Percentiles rank a stretch among this genome's conserved stretches.
phyloP scores from a whole-genome alignment of 2,113 vertebrate species.

The Reinhardtius hippoglossoides region DNA sequence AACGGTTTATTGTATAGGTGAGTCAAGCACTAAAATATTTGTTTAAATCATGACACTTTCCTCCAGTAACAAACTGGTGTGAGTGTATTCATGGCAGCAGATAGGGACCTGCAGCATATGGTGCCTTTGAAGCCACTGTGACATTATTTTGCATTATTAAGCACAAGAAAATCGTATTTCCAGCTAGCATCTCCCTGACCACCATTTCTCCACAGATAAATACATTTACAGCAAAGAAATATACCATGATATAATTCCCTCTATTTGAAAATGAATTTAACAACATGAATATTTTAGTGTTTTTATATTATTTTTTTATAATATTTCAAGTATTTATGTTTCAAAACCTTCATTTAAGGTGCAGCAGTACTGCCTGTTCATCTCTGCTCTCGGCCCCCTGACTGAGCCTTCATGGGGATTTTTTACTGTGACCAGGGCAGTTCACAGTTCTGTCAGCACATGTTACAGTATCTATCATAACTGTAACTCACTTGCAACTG shows the following conservation, averaged over 20 bases:
- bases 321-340: not conserved
- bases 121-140: slow-evolving; percentile 34
- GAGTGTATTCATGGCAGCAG: not conserved
- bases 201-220: not conserved
- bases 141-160: slow-evolving; percentile 42
- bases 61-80: too few relatives aligned
- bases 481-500: slow-evolving; percentile 39
- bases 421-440: not conserved
- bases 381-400: not conserved
- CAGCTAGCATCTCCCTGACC: slow-evolving; percentile 11
- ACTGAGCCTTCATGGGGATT: not conserved
- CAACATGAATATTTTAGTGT: too few relatives aligned
- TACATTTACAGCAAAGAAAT: not conserved
- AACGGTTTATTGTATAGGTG: too few relatives aligned
- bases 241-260: not conserved
- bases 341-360: not conserved
- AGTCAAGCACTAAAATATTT: too few relatives aligned
- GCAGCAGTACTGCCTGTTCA: not conserved
- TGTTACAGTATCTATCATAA: slow-evolving; percentile 61
- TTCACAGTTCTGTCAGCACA: slow-evolving; percentile 48
- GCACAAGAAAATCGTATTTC: slow-evolving; percentile 24
- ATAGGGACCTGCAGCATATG: not conserved
- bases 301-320: not conserved
- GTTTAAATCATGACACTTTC: too few relatives aligned
- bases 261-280: not conserved